Percentiles rank a stretch among this genome's conserved stretches.
phyloP scores from a whole-genome alignment of 2,113 vertebrate genomes.

The Balaeniceps rex region DNA sequence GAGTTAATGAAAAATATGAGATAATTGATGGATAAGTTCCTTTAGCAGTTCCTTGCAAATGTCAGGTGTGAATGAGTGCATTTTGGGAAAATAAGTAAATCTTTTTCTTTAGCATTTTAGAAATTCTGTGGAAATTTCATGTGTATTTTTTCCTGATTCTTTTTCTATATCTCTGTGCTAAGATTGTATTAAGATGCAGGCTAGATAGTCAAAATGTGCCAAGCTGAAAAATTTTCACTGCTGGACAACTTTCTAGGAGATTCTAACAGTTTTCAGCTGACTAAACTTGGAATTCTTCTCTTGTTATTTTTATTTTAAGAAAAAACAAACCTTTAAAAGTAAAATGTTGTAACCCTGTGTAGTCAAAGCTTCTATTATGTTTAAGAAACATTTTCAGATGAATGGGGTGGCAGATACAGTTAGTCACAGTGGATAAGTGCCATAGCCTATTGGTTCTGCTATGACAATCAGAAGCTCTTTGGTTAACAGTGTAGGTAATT shows the following conservation, averaged over 20 bases:
- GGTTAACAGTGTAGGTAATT: not conserved
- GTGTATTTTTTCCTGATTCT: not conserved
- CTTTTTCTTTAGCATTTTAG: not conserved
- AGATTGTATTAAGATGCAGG: not conserved
- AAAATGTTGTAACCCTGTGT: not conserved
- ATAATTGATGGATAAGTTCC: not conserved
- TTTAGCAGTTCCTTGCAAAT: not conserved
- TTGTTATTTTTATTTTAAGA: not conserved
- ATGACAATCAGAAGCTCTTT: not conserved
- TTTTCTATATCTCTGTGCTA: not conserved
- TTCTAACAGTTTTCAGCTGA: not conserved
- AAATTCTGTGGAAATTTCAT: not conserved
- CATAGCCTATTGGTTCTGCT: slow-evolving; percentile 14
- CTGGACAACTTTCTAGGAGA: not conserved
- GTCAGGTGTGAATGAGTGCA: not conserved
- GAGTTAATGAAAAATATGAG: not conserved
- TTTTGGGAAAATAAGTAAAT: not conserved
- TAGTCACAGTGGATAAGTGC: slow-evolving; percentile 46
- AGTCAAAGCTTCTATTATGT: not conserved
- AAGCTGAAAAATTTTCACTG: not conserved
- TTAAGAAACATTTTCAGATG: not conserved
- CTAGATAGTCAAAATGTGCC: not conserved
- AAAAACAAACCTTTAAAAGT: not conserved
- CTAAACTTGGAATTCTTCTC: not conserved
- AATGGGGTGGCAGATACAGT: not conserved